Conservation (phyloP, 2,113 vertebrate genomes). For the Benitochromis conjunctus region DNA sequence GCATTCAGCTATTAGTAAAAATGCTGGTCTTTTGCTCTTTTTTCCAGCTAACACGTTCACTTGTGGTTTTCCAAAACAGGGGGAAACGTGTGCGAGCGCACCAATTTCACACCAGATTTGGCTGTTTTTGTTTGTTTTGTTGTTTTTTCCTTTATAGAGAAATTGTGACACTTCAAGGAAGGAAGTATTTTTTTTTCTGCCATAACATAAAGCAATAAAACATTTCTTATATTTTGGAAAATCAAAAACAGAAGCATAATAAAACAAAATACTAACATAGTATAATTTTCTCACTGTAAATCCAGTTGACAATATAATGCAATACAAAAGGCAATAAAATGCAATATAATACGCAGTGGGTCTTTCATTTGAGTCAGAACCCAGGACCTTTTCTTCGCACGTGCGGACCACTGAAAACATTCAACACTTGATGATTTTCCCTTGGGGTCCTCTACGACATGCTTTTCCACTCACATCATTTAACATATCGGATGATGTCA, state of each 20-base stretch:
- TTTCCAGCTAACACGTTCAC: not conserved
- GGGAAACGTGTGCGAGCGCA: not conserved
- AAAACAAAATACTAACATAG: slow-evolving; percentile 84
- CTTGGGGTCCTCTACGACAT: slow-evolving; percentile 21
- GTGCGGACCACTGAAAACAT: slow-evolving; percentile 58
- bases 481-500: slow-evolving; percentile 46
- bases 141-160: not conserved
- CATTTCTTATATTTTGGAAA: slow-evolving; percentile 80
- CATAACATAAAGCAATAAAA: slow-evolving; percentile 75
- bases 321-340: slow-evolving; percentile 74
- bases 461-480: slow-evolving; percentile 42
- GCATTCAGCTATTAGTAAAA: not conserved
- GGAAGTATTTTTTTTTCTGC: slow-evolving; percentile 64
- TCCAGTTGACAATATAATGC: slow-evolving; percentile 80
- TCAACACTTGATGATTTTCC: slow-evolving; percentile 34
- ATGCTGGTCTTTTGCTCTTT: not conserved
- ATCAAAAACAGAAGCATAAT: slow-evolving; percentile 82
- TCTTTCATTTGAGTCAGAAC: slow-evolving; percentile 62
- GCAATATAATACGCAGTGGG: slow-evolving; percentile 68
- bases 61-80: not conserved
- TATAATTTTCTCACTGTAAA: slow-evolving; percentile 84
- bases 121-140: not conserved
- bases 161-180: slow-evolving; percentile 56
- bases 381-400: slow-evolving; percentile 69
- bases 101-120: slow-evolving; percentile 15